phyloP scores from a whole-genome alignment of 1,140 invertebrate species.

The Drosophila elegans region DNA sequence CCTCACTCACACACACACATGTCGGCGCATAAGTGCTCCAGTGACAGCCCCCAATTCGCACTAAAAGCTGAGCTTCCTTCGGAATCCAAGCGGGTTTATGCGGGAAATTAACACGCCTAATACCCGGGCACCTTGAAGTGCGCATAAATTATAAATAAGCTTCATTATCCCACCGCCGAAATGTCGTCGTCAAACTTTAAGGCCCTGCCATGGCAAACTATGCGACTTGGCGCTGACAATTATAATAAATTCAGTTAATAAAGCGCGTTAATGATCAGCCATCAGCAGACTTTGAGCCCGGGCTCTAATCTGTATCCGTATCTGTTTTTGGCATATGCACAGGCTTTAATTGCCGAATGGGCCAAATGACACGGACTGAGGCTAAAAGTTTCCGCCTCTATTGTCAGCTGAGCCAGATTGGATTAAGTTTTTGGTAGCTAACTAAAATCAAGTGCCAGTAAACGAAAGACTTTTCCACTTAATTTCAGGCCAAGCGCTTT shows the following conservation, averaged over 20 bases:
- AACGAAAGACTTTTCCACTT: conserved; percentile 23
- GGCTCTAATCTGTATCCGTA: conserved; percentile 26
- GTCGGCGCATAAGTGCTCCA: conserved; percentile 58
- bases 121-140: conserved; percentile 67
- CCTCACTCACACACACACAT: conserved; percentile 28
- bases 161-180: conserved; percentile 61
- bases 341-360: conserved; percentile 46
- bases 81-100: conserved; percentile 38
- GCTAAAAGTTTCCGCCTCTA: conserved; percentile 23
- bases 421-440: conserved; percentile 31
- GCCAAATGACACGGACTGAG: conserved; percentile 37
- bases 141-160: conserved; percentile 79
- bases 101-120: conserved; percentile 72
- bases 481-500: conserved; percentile 13
- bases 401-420: conserved; percentile 24
- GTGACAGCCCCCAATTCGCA: conserved; percentile 73
- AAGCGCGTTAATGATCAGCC: conserved; percentile 77
- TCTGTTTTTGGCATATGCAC: conserved; percentile 36
- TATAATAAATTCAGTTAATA: conserved; percentile 82
- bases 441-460: conserved; percentile 20
- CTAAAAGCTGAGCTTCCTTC: conserved; percentile 53
- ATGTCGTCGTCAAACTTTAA: conserved; percentile 48
- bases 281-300: conserved; percentile 57
- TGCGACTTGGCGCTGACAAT: conserved; percentile 59
- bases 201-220: conserved; percentile 49